Percentiles rank a stretch among this genome's conserved stretches.
Conservation (phyloP, 2,888 invertebrate species). For the Agrenia bidenticulata region DNA sequence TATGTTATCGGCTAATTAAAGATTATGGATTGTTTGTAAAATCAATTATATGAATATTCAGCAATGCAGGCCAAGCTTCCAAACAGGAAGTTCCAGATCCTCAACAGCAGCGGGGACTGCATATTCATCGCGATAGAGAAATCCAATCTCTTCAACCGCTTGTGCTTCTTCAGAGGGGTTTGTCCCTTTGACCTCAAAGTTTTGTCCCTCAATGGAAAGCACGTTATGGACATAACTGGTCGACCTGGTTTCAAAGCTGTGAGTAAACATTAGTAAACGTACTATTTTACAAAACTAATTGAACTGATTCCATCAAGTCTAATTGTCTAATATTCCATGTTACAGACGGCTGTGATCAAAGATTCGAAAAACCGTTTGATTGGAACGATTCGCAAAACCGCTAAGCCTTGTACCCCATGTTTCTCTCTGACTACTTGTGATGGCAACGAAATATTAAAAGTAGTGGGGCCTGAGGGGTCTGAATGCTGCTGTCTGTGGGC, state of each 20-base stretch:
- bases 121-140: slow-evolving; percentile 36
- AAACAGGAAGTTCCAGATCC: slow-evolving; percentile 40
- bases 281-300: no score
- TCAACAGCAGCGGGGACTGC: slow-evolving; percentile 44
- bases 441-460: slow-evolving; percentile 40
- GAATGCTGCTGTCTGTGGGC: slow-evolving; percentile 43
- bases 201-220: slow-evolving; percentile 27
- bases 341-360: slow-evolving; percentile 29
- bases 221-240: slow-evolving; percentile 36
- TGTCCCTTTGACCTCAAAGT: slow-evolving; percentile 34
- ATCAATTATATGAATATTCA: not conserved
- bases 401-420: slow-evolving; percentile 32
- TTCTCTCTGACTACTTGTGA: slow-evolving; percentile 37
- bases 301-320: no score
- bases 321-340: no score
- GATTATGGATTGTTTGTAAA: not conserved
- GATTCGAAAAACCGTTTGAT: slow-evolving; percentile 29
- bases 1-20: no score
- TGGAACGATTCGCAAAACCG: slow-evolving; percentile 33
- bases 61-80: not conserved
- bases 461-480: slow-evolving; percentile 41
- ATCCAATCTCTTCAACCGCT: slow-evolving; percentile 30
- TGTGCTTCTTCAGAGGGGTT: slow-evolving; percentile 36
- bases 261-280: no score
- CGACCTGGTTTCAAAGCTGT: slow-evolving; percentile 34